Conservation (phyloP, 1,140 invertebrate genomes). For the Zaprionus africanus region DNA sequence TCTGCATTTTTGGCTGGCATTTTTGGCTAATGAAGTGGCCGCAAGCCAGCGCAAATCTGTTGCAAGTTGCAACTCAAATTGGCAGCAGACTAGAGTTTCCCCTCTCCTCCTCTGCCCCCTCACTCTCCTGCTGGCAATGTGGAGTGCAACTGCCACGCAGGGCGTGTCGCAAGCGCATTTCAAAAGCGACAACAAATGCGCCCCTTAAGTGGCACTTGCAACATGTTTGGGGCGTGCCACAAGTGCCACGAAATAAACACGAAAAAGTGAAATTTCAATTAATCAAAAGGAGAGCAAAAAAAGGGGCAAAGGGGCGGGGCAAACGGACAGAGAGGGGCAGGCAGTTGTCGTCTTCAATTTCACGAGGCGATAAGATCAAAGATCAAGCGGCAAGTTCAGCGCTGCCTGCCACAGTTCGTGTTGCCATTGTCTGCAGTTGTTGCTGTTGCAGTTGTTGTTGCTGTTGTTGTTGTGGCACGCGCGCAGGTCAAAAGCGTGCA, state of each 20-base stretch:
- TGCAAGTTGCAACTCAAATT: too few relatives aligned
- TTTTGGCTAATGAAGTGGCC: constrained; percentile 30
- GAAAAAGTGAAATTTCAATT: constrained; percentile 71
- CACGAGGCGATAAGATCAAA: constrained; percentile 66
- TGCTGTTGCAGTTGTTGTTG: constrained; percentile 22
- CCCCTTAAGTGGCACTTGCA: constrained; percentile 76
- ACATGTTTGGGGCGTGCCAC: constrained; percentile 67
- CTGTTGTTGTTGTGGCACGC: constrained; percentile 55
- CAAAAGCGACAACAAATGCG: constrained; percentile 66
- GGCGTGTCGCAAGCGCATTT: constrained; percentile 58
- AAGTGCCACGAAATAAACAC: constrained; percentile 52
- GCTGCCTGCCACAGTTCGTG: constrained; percentile 46
- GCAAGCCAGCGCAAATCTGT: too few relatives aligned
- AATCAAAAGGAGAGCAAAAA: constrained; percentile 35
- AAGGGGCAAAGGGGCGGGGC: not conserved
- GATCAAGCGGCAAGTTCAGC: constrained; percentile 59
- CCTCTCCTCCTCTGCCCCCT: not conserved
- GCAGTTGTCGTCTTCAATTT: constrained; percentile 20
- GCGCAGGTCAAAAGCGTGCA: constrained; percentile 78
- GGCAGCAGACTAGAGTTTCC: constrained; percentile 17
- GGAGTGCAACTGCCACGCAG: constrained; percentile 44
- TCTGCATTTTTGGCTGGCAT: constrained; percentile 1
- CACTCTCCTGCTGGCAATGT: not conserved
- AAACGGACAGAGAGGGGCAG: not conserved
- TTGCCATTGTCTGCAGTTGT: constrained; percentile 53